Base-by-base conservation (phyloP, 2,113 vertebrate species). In the Limanda limanda region DNA sequence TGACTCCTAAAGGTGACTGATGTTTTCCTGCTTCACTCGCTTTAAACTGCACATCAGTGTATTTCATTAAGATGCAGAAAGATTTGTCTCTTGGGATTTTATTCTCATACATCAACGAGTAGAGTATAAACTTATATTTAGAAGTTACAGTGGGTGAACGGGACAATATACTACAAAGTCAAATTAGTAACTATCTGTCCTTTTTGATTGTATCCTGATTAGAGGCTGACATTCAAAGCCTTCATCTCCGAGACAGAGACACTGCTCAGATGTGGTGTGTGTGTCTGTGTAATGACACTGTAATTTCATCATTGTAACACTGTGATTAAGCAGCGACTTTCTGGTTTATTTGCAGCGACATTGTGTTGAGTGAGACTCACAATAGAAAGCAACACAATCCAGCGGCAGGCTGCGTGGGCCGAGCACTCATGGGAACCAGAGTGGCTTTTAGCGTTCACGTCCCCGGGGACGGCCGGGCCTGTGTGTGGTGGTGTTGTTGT, bases 341-440 rank as follows among this genome's bases (percentile, higher is more conserved):
- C 77, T 63, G 68, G 62, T 86, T 70, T 89, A 86, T 92, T 93
- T 89, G 68, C 23, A 79, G 76, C 59, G 55, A 71, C 87, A 84
- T 77, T 89, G 87, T 89, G 27, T 69, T 21, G 27, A 65, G 80
- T 76, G 84, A 9, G 51, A 54, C 20, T 71, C 79, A 91, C 82
- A 88, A 88, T 87, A 73, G 73, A 81, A 78, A 55, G 25, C 60
- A 57, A 68, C 63, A 48, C 65, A 68, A 70, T 75, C 74, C 65
- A 61, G 79, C 47, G 74, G 60, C 42, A 17, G 77, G 24, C 74
- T 79, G 69, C 1, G 68, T 73, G 73, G 83, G 64, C 56, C 23
- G 37, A n/a, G 72, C 6, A 24, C 87, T 86, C 87, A 82, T 91
- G 88, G 85, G 86, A 91, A 90, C 85, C 64, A 27, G 66, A 74